Percentiles rank a stretch among this genome's conserved stretches.
phyloP scores from a whole-genome alignment of 1,140 invertebrate species.

The Artemia franciscana region DNA sequence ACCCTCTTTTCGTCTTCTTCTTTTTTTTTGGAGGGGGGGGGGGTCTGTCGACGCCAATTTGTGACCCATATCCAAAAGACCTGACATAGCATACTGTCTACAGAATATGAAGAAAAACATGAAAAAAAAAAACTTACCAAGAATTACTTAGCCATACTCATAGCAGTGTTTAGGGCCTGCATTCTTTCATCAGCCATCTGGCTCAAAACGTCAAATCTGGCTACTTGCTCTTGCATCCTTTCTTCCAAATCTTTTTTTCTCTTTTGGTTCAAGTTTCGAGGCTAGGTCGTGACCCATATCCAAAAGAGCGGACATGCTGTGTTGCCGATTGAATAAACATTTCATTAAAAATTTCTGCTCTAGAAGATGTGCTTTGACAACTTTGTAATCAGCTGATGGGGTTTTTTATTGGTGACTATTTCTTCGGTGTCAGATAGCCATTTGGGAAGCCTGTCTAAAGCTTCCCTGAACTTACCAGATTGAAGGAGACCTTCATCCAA shows the following conservation, averaged over 20 bases:
- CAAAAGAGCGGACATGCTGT: constrained; percentile 67
- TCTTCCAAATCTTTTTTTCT: constrained; percentile 66
- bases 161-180: constrained; percentile 61
- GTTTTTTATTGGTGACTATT: constrained; percentile 85
- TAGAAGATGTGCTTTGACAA: constrained; percentile 57
- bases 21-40: too few relatives aligned
- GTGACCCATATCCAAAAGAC: too few relatives aligned
- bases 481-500: constrained; percentile 75
- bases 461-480: constrained; percentile 90
- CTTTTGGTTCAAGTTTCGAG: constrained; percentile 50
- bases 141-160: constrained; percentile 62
- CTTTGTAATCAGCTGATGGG: constrained; percentile 92
- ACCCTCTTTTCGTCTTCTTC: too few relatives aligned
- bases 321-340: constrained; percentile 76
- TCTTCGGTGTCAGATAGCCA: constrained; percentile 89
- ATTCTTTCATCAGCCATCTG: constrained; percentile 58
- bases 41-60: too few relatives aligned
- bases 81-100: too few relatives aligned
- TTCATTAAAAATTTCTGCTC: constrained; percentile 66
- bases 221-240: constrained; percentile 62
- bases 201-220: constrained; percentile 54
- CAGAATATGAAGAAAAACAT: too few relatives aligned
- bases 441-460: constrained; percentile 28
- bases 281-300: constrained; percentile 70
- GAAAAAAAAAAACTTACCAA: constrained; percentile 13